phyloP scores from a whole-genome alignment of 2,113 vertebrate genomes.

The Ciconia boyciana region DNA sequence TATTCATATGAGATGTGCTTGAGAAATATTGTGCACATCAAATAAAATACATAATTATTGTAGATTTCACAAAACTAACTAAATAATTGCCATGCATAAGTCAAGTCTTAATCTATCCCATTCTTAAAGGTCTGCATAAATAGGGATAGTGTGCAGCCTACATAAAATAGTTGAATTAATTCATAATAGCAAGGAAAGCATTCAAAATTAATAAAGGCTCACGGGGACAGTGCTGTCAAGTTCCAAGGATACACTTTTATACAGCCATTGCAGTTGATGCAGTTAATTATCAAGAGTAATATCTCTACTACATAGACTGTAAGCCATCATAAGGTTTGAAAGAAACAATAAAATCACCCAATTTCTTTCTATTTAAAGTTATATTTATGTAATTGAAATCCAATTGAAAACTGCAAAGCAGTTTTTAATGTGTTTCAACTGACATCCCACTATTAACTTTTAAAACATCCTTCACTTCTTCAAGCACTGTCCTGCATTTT shows the following conservation, averaged over 20 bases:
- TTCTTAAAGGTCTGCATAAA: not conserved
- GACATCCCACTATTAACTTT: not conserved
- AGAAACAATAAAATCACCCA: not conserved
- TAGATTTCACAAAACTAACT: not conserved
- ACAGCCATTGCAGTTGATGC: not conserved
- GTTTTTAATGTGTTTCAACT: not conserved
- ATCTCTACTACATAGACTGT: not conserved
- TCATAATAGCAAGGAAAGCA: not conserved
- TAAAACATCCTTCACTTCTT: not conserved
- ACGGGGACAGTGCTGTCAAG: not conserved
- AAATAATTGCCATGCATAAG: not conserved
- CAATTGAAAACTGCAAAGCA: not conserved
- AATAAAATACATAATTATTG: not conserved
- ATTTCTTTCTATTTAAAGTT: not conserved
- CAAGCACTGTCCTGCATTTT: not conserved
- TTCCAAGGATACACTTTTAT: not conserved
- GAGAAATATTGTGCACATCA: not conserved
- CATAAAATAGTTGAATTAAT: not conserved
- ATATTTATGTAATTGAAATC: not conserved
- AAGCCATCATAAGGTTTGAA: not conserved
- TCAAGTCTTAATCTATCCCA: not conserved
- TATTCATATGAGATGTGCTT: not conserved
- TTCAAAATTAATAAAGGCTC: not conserved
- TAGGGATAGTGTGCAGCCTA: not conserved
- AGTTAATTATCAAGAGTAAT: not conserved